Base-by-base conservation (phyloP, 2,797 vertebrate species). In the Coluber constrictor region DNA sequence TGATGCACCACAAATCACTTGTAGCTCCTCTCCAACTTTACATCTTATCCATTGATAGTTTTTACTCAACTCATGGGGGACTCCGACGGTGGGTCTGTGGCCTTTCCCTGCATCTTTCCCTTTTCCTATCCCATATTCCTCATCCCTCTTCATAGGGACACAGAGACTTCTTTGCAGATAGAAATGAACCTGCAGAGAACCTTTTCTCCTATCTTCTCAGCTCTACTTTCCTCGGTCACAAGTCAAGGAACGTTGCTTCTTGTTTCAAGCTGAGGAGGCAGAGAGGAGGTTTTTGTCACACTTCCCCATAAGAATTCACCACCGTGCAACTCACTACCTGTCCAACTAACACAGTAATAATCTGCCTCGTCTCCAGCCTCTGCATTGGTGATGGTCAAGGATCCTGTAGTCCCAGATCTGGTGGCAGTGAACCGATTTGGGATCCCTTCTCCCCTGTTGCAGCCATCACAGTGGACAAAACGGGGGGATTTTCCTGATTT, bases 151-250 rank as follows among this genome's bases (percentile, higher is more conserved):
- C 0, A 13, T 56, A 13, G 55, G 3, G 3, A 15, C 13, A 15
- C 0, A 56, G 13, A 4, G 13, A 56, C 55, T 15, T 56, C 55
- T 56, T 13, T 15, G 13, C 55, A 56, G 13, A 56, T 1, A 13
- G 55, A 1, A 15, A 56, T 15, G 55, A 56, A 56, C 13, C 5
- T 47, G 47, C 47, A 25, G 4, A 37, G 37, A 0, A 6, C 0
- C 15, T 86, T 86, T 2, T 29, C 25, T 12, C 20, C 9, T 27
- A 8, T 12, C 1, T 32, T 15, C 16, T 70, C 29, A n/a, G 0
- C 12, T 66, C 29, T n/a, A 16, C 12, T 1, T 0, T n/a, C 29
- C 29, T 5, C 2, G 18, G 1, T 7, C n/a, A 3, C 12, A 0
- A 6, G 0, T 32, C 66, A 70, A 32, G 5, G 15, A 1, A 7